Evolutionary conservation across 2,888 invertebrate species (phyloP), one percentile per base, ranked within the genome.

Genomic region (Portevinia maculata): DNA sequence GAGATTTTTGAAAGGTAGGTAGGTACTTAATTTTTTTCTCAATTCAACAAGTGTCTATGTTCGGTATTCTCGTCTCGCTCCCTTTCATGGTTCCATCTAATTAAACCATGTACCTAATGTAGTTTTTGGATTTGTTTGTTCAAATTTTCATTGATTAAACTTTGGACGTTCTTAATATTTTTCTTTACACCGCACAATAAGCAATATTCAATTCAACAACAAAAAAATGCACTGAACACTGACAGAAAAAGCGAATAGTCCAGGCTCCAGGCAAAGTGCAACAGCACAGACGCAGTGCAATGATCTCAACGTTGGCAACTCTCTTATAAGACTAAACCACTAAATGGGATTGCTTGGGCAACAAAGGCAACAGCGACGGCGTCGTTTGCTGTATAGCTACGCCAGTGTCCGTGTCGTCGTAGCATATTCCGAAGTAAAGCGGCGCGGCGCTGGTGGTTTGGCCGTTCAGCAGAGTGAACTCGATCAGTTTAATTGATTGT

Each of bases 321-420:
- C 89, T 89, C 89, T 89, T 87, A 87, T 88, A 88, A 88, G 89
- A 89, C 88, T 89, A 88, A 87, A 88, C 88, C 87, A 87, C 84
- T 85, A 86, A 87, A 86, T 86, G 75, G 84, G 87, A 86, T 84
- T 86, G 85, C 79, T 87, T 69, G 84, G 85, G 87, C 84, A 86
- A 86, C 87, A 86, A 87, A 87, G 87, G 76, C 79, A 70, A 75
- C 76, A 39, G 65, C 71, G 67, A 60, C 75, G 78, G 55, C 83
- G 83, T 83, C 67, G 67, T 67, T 83, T 30, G 46, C 55, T 50
- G n/a, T n/a, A 13, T 24, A 11, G 53, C 53, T 81, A 70, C 75
- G 69, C 59, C 78, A 48, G 71, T 83, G 70, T 76, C 65, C 37
- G 70, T 74, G 37, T 57, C 53, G 48, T 60, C 67, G 50, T 62